Conservation (phyloP, 1,140 invertebrate species). For the Lanistes nyassanus region DNA sequence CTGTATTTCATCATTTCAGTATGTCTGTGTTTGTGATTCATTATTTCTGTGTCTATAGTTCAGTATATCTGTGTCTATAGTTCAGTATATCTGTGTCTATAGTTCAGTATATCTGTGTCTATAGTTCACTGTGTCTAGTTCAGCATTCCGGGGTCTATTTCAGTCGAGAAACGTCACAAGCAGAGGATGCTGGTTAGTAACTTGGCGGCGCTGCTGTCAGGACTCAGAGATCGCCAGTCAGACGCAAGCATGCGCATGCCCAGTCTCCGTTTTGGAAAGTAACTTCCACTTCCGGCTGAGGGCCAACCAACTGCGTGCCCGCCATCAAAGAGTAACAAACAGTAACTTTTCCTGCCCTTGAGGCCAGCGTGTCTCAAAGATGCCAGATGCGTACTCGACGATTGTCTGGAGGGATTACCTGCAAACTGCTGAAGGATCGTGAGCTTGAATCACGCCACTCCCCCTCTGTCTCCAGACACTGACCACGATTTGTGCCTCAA, state of each 20-base stretch:
- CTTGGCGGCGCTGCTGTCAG: conserved; percentile 27
- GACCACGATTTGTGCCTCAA: too few species aligned
- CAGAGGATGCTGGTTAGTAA: conserved; percentile 30
- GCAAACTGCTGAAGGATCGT: too few species aligned
- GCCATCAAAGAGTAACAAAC: neutral
- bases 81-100: neutral
- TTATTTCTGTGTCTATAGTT: neutral
- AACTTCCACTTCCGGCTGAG: conserved; percentile 12
- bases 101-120: neutral
- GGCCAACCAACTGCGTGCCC: neutral
- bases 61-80: neutral
- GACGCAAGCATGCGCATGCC: conserved; percentile 29
- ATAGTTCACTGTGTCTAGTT: neutral
- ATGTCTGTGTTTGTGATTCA: neutral
- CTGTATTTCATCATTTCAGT: too few species aligned
- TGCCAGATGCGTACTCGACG: too few species aligned
- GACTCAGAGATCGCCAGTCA: conserved; percentile 19
- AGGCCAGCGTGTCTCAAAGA: too few species aligned
- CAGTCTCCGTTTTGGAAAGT: conserved; percentile 29
- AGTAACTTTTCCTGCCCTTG: too few species aligned
- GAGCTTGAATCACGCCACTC: too few species aligned
- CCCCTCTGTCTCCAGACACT: too few species aligned
- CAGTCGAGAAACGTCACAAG: conserved; percentile 10
- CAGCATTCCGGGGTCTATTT: conserved; percentile 4
- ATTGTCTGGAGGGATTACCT: too few species aligned